A percentile compares a stretch with the other conserved stretches of the same genome.
phyloP scores from a whole-genome alignment of 2,888 invertebrate genomes.

The Eupeodes luniger region DNA sequence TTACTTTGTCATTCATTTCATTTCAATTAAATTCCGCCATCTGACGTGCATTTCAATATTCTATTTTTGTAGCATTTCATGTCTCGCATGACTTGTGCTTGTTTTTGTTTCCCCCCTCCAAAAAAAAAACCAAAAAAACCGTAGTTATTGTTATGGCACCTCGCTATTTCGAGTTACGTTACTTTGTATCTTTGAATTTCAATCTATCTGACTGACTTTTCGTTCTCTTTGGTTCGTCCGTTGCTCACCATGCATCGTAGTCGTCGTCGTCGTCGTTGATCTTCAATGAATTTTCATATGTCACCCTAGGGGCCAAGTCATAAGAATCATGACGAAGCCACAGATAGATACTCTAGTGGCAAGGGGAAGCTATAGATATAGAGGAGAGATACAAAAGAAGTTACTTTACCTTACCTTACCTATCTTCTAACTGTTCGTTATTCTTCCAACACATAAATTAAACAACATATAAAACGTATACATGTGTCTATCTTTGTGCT shows the following conservation, averaged over 20 bases:
- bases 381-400: neutral
- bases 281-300: conserved; percentile 59
- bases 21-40: conserved; percentile 69
- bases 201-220: conserved; percentile 8
- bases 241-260: neutral
- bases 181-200: conserved; percentile 18
- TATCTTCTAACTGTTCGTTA: conserved; percentile 37
- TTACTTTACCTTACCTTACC: too few relatives aligned
- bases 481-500: neutral
- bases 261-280: conserved; percentile 43
- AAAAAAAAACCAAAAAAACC: neutral
- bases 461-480: conserved; percentile 8
- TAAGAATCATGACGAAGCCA: conserved; percentile 17
- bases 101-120: neutral
- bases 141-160: conserved; percentile 35
- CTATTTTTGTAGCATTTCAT: neutral
- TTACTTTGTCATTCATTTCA: conserved; percentile 20
- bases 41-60: conserved; percentile 49
- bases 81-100: conserved; percentile 62
- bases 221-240: neutral
- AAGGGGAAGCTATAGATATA: too few relatives aligned
- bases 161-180: conserved; percentile 20
- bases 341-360: neutral
- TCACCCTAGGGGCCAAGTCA: conserved; percentile 39
- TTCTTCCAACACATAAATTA: conserved; percentile 67